Evolutionary conservation across 2,888 invertebrate genomes (phyloP), one percentile per base, ranked within the genome.

Genomic region (Andrena flavipes): DNA sequence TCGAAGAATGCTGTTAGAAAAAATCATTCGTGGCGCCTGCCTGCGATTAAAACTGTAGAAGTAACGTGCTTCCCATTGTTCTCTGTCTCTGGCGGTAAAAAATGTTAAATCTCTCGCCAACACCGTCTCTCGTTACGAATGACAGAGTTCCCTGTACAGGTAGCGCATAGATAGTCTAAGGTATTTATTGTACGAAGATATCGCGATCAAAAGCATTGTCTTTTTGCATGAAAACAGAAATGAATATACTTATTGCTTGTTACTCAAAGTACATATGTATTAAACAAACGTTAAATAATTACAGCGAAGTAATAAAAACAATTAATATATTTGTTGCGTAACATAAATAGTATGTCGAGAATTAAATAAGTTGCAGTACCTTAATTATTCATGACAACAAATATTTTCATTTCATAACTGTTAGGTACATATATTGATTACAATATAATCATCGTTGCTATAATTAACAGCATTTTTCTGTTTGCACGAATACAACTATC

Each of bases 141-240:
- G 56, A 6, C 7, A 26, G 70, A 65, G 60, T 59, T 76, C 54
- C 69, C 64, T 73, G 69, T 84, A 87, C 84, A 84, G 78, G 70
- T 84, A 76, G 73, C 84, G 77, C 56, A 81, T 76, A 84, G 70
- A 81, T 76, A 84, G 70, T 73, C 69, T 71, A 77, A 76, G 16
- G 62, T 73, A 33, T n/a, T 86, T 77, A 70, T 75, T 72, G 73
- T 80, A 85, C 89, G 87, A 91, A 90, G 91, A 91, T 89, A 89
- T 89, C 84, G 88, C 88, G 88, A 84, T 89, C 88, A 85, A 90
- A 91, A 92, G 91, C 89, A 90, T 89, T 88, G 89, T 42, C 85
- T 75, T 84, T 87, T 88, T 86, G 87, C 87, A 77, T 62, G 77
- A 54, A 59, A 73, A 72, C 42, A 7, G 23, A 59, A n/a, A 13